phyloP scores from a whole-genome alignment of 2,797 vertebrate genomes.

The Ataeniobius toweri region DNA sequence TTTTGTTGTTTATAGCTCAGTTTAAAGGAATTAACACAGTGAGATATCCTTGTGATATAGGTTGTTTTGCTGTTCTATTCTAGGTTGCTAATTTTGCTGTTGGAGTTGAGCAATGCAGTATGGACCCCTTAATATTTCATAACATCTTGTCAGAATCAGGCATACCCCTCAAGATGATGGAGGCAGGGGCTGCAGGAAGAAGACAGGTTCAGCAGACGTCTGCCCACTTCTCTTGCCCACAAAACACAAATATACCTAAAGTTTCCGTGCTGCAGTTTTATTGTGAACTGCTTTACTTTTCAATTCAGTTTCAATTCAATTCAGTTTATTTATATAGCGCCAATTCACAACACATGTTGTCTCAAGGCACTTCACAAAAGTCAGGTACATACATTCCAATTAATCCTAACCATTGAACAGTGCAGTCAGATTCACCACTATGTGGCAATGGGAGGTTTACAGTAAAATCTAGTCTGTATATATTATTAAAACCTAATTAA shows the following conservation, averaged over 20 bases:
- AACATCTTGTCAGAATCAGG: constrained; percentile 35
- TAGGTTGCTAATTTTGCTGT: not conserved
- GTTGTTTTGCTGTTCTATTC: not conserved
- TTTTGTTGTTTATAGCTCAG: not conserved
- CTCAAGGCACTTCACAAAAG: too few species aligned
- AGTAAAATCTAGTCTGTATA: not conserved
- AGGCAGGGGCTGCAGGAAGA: constrained; percentile 17
- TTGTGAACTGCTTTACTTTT: not conserved
- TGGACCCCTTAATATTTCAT: constrained; percentile 31
- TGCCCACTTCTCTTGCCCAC: constrained; percentile 24
- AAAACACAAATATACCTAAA: constrained; percentile 10
- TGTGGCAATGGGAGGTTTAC: constrained; percentile 1
- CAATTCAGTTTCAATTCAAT: too few species aligned
- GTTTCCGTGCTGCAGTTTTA: constrained; percentile 15
- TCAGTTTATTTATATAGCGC: too few species aligned
- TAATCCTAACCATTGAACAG: too few species aligned
- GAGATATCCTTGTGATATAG: not conserved
- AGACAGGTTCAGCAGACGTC: constrained; percentile 19
- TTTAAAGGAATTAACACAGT: not conserved
- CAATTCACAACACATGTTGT: too few species aligned
- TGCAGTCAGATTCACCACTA: not conserved
- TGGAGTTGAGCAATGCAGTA: constrained; percentile 16
- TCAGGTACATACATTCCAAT: too few species aligned
- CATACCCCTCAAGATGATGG: constrained; percentile 22
- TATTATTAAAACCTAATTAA: not conserved